Evolutionary conservation across 2,888 invertebrate genomes (phyloP), one percentile per base, ranked within the genome.

Genomic region (Entomobrya multifasciata): DNA sequence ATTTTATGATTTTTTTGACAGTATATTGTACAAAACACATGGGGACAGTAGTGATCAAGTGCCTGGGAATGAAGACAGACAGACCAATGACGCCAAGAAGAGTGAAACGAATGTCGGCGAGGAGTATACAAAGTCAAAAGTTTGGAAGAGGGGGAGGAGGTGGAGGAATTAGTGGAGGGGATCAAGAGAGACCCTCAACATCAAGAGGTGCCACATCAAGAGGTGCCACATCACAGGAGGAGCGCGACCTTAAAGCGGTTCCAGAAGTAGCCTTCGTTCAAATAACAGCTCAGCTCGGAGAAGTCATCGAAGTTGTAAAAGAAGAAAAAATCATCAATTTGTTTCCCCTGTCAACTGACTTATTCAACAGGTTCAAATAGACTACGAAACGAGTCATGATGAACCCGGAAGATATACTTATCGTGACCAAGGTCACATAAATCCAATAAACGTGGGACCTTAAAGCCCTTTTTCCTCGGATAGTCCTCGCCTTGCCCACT

Each of bases 71-170:
- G 94, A 92, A 92, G 94, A 94, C 92, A 95, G 94, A 90, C 94
- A 96, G 97, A 92, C 97, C 97, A 0, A 97, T 98, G 97, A 98
- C 97, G 0, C 97, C 97, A 0, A 94, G 97, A 17, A 94, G 97
- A 80, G 96, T 96, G 0, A 96, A 96, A 93, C 89, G 92, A 5
- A 91, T 92, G 5, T 92, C 92, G 27, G 92, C 92, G n/a, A 89
- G 92, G 25, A 91, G 92, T 25, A 91, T 91, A 70, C 91, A 90
- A 60, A 90, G 90, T 22, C 89, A 91, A 72, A 90, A 90, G 30
- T 91, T 91, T 41, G 92, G 92, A 65, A 41, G 78, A 22, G 60
- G 30, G 72, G 55, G 8, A 36, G 36, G 60, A 20, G 84, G n/a
- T n/a, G n/a, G n/a, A n/a, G n/a, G 83, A 44, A 47, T 79, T 20